phyloP scores from a whole-genome alignment of 2,113 vertebrate genomes.

The Vidua chalybeata region DNA sequence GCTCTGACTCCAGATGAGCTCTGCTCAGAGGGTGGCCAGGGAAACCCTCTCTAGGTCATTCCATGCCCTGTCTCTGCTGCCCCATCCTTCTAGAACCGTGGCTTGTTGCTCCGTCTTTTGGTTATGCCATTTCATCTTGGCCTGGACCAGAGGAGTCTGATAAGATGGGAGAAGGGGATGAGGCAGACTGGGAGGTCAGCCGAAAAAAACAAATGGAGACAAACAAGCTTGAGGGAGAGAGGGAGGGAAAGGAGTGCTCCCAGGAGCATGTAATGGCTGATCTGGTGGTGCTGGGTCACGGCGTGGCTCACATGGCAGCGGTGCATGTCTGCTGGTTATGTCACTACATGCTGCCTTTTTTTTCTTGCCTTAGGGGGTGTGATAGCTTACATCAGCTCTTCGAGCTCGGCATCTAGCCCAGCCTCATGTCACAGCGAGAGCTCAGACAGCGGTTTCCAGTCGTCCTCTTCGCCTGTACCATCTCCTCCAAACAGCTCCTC shows the following conservation, averaged over 20 bases:
- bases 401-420: constrained; percentile 87
- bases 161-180: background rate
- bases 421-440: constrained; percentile 89
- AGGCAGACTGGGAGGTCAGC: background rate
- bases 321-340: constrained; percentile 58
- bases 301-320: constrained; percentile 46
- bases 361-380: constrained; percentile 84
- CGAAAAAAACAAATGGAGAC: background rate
- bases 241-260: background rate
- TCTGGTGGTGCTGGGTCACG: constrained; percentile 52
- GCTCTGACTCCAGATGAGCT: background rate
- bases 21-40: background rate
- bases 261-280: constrained; percentile 31
- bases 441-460: constrained; percentile 86
- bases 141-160: background rate
- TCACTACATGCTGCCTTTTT: constrained; percentile 43
- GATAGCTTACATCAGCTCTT: constrained; percentile 95
- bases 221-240: background rate
- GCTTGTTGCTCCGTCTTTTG: background rate
- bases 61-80: background rate
- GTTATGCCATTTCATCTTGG: background rate
- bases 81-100: background rate
- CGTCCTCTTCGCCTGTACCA: constrained; percentile 82
- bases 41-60: background rate
- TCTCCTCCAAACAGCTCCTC: constrained; percentile 82